Base-by-base conservation (phyloP, 1,140 invertebrate genomes). In the Artemia franciscana region DNA sequence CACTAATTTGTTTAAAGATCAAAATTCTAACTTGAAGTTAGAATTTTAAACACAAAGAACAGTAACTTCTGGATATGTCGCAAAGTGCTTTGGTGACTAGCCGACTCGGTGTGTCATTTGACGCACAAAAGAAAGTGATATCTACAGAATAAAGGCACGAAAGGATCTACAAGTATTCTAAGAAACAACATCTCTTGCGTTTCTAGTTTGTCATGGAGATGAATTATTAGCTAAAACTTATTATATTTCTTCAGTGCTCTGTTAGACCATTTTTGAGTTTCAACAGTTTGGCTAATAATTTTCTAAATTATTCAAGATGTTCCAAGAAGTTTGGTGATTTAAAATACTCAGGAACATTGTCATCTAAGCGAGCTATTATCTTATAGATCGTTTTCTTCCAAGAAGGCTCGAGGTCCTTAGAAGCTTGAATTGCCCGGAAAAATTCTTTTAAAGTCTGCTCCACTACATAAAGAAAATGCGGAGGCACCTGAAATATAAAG, bases 381-480 rank as follows among this genome's bases (percentile, higher is more conserved):
- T 99, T 99, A 81, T 99, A 99, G 75, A 99, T 99, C 67, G 91
- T 86, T 75, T 99, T 99, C 79, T 99, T 99, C 96, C 96, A 99
- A 65, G 92, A 97, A 71, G 96, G 94, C 75, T 99, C 96, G 24
- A 83, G 75, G 77, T 99, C 95, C 75, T 95, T 94, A 64, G 89
- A 90, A 69, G 84, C 81, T 73, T 91, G 84, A 69, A 99, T 90
- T 63, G 96, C 88, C 73, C 91, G 89, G 84, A 92, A 98, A 80
- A 99, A 99, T 76, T 99, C 95, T 64, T 89, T 82, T 63, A 99
- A 77, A 58, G 95, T 98, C 73, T 94, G 86, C 75, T 99, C 90
- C 28, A 98, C 88, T 28, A 98, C 93, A 73, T 84, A 86, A 72
- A 90, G 84, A 78, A 99, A 98, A 77, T 91, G 91, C 67, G 86